phyloP scores from a whole-genome alignment of 1,140 invertebrate species.

The Lordiphosa clarofinis region DNA sequence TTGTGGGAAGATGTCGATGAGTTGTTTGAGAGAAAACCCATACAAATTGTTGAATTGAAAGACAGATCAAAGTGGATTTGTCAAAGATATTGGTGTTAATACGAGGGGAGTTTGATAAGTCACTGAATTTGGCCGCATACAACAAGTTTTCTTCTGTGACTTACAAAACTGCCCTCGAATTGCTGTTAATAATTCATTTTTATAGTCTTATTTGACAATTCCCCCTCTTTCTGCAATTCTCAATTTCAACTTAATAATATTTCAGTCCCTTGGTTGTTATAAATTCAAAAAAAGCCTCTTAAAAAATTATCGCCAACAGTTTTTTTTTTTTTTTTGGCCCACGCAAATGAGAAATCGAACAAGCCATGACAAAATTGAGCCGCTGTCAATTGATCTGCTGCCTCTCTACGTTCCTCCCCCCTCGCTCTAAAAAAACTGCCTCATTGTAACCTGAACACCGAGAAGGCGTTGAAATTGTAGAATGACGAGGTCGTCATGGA shows the following conservation, averaged over 20 bases:
- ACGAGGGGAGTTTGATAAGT: too few species aligned
- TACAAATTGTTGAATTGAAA: too few species aligned
- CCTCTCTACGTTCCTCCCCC: background rate
- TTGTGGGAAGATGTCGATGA: conserved; percentile 16
- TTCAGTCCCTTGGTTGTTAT: conserved; percentile 26
- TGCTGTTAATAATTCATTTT: background rate
- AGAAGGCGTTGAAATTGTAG: conserved; percentile 44
- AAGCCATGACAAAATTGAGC: conserved; percentile 53
- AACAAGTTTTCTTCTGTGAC: too few species aligned
- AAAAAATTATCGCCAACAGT: conserved; percentile 47
- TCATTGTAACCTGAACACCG: conserved; percentile 29
- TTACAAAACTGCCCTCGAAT: background rate
- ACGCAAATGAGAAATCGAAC: conserved; percentile 50
- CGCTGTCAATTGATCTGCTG: conserved; percentile 42
- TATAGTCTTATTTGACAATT: conserved; percentile 3
- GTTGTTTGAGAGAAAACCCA: background rate
- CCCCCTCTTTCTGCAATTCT: conserved; percentile 19
- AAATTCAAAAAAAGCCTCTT: conserved; percentile 43
- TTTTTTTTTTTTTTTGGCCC: conserved; percentile 25
- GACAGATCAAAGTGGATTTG: too few species aligned
- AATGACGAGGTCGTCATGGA: conserved; percentile 39
- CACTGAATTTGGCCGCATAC: too few species aligned
- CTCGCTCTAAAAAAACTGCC: background rate
- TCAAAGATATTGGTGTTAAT: too few species aligned
- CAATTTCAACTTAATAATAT: conserved; percentile 43